These are phyloP conservation scores for Ophion slaviceki DNA, from an alignment of 2,888 invertebrate genomes.

Conservation along the genomic window DNA sequence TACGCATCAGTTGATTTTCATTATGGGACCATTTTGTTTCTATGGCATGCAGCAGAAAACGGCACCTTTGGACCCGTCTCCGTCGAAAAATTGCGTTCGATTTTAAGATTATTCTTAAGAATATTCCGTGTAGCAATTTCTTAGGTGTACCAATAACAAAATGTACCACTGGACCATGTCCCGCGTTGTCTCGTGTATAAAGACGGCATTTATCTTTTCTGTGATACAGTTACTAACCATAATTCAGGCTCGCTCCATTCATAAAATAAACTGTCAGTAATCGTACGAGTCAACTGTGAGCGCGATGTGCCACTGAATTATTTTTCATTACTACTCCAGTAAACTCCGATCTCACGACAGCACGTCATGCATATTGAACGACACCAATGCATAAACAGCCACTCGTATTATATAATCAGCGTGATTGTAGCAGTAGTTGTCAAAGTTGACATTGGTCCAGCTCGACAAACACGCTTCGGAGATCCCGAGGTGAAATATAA, in stretches of 20 bases:
- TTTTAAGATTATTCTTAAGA: neutral
- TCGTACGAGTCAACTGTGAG: slow-evolving; percentile 50
- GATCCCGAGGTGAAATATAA: neutral
- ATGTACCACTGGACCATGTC: slow-evolving; percentile 15
- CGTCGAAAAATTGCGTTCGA: neutral
- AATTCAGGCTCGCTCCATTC: slow-evolving; percentile 56
- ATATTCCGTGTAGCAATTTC: slow-evolving; percentile 9
- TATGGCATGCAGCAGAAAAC: no score
- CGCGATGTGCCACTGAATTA: slow-evolving; percentile 32
- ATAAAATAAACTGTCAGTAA: slow-evolving; percentile 57
- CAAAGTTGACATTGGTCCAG: slow-evolving; percentile 1
- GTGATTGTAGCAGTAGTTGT: slow-evolving; percentile 1
- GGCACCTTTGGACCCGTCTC: neutral
- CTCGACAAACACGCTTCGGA: neutral
- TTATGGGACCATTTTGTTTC: no score
- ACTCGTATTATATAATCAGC: slow-evolving; percentile 24
- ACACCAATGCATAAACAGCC: slow-evolving; percentile 17
- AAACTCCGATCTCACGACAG: slow-evolving; percentile 35
- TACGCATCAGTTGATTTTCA: no score
- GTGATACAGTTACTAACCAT: slow-evolving; percentile 36
- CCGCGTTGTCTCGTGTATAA: slow-evolving; percentile 35
- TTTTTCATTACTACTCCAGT: slow-evolving; percentile 35
- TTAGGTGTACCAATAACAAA: slow-evolving; percentile 37
- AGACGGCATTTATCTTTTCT: slow-evolving; percentile 38
- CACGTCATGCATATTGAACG: slow-evolving; percentile 2